Base-by-base conservation (phyloP, 2,888 invertebrate species). In the Atethmia centrago region DNA sequence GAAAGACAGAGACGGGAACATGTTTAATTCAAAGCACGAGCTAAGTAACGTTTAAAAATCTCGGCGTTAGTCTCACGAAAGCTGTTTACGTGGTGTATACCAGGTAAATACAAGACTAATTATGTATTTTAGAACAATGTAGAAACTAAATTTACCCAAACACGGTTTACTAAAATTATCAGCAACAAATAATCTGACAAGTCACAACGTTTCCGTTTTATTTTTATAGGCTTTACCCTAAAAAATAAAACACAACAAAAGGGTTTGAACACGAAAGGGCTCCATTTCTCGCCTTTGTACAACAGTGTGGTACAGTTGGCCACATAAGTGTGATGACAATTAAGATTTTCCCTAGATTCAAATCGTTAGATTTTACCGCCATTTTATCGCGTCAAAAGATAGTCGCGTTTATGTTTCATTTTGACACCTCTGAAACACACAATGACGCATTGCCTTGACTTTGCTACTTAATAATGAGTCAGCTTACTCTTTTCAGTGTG, bases 191-290 rank as follows among this genome's bases (percentile, higher is more conserved):
- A 67, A 67, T 66, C 62, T 36, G 53, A 70, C 69, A 49, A 36
- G 68, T 64, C 80, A 74, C 31, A 74, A 59, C 25, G 53, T 80
- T 79, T 66, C 78, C 67, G 80, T 67, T 79, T 66, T 63, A 78
- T 53, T 78, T 74, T 53, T 80, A 79, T 67, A 67, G 53, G 80
- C 67, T 79, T 67, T 63, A 36, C 56, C 80, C 66, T 80, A 58
- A 66, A 66, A 76, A 76, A 66, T 55, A 53, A 80, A 80, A 79
- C 71, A 70, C 65, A 51, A 76, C 56, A 49, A 66, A 56, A 67
- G 71, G 55, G 28, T 58, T 63, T 71, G 28, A 71, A 64, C 81
- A 80, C 77, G 79, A 80, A 78, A 78, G 25, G 78, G 78, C 58
- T 2, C n/a, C 67, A 78, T 78, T 62, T 72, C 65, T 69, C 53